Evolutionary conservation across 2,888 invertebrate species (phyloP).

Genomic region (Perizoma flavofasciatum): DNA sequence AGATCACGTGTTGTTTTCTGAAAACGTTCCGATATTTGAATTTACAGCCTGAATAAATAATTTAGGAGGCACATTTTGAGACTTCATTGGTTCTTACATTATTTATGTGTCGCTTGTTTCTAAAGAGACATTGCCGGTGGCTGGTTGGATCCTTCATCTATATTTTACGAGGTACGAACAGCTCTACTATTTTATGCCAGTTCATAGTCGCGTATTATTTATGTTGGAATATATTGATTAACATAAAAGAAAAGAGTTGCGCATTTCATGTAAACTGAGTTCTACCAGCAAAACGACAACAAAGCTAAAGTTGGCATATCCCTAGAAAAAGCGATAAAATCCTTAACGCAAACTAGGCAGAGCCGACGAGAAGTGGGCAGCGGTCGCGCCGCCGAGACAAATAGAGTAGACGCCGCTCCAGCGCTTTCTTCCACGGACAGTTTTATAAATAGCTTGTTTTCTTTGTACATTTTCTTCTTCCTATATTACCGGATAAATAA

Average conservation of each 20-base stretch:
- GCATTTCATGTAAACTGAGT: conserved; percentile 37
- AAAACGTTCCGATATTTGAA: conserved; percentile 42
- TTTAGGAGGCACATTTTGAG: conserved; percentile 33
- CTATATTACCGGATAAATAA: conserved; percentile 30
- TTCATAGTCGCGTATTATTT: conserved; percentile 5
- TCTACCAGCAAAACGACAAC: conserved; percentile 45
- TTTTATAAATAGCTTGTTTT: conserved; percentile 71
- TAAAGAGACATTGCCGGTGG: conserved; percentile 24
- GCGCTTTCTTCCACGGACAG: conserved; percentile 58
- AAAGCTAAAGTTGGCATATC: conserved; percentile 47
- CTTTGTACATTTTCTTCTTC: conserved; percentile 52
- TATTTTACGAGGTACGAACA: conserved; percentile 22
- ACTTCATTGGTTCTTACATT: conserved; percentile 33
- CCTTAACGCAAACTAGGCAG: conserved; percentile 68
- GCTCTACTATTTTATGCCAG: conserved; percentile 9
- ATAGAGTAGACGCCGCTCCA: conserved; percentile 69
- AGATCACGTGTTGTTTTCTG: conserved; percentile 53
- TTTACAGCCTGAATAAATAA: conserved; percentile 43
- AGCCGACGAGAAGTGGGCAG: conserved; percentile 71
- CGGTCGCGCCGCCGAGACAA: conserved; percentile 72
- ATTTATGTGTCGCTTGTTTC: conserved; percentile 32
- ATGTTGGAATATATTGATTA: conserved; percentile 14
- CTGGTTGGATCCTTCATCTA: conserved; percentile 27
- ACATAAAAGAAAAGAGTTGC: conserved; percentile 13
- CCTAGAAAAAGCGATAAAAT: conserved; percentile 70